phyloP scores from a whole-genome alignment of 2,113 vertebrate species.

The Panurus biarmicus region DNA sequence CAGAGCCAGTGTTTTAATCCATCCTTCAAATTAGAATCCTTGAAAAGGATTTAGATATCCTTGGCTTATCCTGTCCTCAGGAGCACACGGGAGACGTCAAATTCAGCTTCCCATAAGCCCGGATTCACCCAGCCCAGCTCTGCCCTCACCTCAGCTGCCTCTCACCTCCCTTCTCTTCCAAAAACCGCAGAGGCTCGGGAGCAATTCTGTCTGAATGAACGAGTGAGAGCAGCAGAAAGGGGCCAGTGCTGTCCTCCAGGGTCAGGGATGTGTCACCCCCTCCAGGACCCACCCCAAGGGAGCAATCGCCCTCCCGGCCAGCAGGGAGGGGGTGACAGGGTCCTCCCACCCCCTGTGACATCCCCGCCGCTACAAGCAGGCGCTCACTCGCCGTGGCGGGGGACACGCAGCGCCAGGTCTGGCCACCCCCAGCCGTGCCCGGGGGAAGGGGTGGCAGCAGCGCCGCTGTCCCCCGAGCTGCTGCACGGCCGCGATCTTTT shows the following conservation, averaged over 20 bases:
- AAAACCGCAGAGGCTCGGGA: no score
- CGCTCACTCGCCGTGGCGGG: not conserved
- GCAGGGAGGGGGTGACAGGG: not conserved
- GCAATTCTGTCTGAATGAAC: fast-evolving
- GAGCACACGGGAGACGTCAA: not conserved
- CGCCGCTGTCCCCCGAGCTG: not conserved
- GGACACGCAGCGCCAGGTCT: fast-evolving
- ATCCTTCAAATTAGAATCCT: not conserved
- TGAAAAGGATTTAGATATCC: not conserved
- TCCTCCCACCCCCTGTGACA: fast-evolving
- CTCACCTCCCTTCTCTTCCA: fast-evolving
- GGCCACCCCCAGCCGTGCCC: not conserved
- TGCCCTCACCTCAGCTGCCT: not conserved
- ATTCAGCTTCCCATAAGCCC: not conserved
- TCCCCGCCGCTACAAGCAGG: not conserved
- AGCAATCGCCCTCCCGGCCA: not conserved
- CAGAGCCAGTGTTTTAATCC: not conserved
- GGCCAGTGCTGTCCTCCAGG: fast-evolving
- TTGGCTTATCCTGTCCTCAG: not conserved
- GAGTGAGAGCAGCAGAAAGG: fast-evolving
- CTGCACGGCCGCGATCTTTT: not conserved
- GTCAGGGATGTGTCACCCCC: not conserved
- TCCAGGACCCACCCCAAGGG: not conserved
- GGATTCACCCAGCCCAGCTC: not conserved
- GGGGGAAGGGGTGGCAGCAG: not conserved